Conservation (phyloP, 1,140 invertebrate species). For the Ruditapes philippinarum region DNA sequence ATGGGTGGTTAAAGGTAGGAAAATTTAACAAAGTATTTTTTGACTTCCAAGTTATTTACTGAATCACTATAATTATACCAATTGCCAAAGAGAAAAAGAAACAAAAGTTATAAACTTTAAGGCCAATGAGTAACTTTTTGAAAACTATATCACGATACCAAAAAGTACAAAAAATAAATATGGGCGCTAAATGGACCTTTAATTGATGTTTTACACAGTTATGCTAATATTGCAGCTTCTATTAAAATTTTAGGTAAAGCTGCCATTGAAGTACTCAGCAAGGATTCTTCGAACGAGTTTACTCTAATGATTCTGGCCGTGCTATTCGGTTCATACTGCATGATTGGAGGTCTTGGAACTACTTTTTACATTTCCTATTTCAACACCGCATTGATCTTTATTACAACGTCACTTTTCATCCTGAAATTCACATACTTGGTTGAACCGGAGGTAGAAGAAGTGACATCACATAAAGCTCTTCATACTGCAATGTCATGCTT, state of each 20-base stretch:
- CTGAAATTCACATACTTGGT: conserved; percentile 70
- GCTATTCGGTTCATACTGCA: conserved; percentile 84
- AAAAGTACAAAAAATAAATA: too few relatives aligned
- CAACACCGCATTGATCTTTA: conserved; percentile 84
- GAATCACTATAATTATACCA: too few relatives aligned
- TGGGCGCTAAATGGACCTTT: too few relatives aligned
- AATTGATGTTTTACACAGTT: too few relatives aligned
- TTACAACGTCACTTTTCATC: conserved; percentile 74
- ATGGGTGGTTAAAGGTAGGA: too few relatives aligned
- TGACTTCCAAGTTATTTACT: too few relatives aligned
- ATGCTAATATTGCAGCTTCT: too few relatives aligned
- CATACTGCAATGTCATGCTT: conserved; percentile 61
- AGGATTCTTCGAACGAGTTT: conserved; percentile 77
- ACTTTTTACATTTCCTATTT: conserved; percentile 87
- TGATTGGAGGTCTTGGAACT: conserved; percentile 85
- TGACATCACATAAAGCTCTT: neutral
- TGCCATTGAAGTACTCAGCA: conserved; percentile 67
- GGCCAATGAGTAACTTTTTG: too few relatives aligned
- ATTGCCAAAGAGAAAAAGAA: too few relatives aligned
- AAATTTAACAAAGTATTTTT: too few relatives aligned
- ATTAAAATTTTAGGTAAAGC: conserved; percentile 59
- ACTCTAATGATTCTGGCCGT: conserved; percentile 75
- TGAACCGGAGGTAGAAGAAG: conserved; percentile 43
- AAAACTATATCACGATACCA: too few relatives aligned
- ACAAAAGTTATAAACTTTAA: too few relatives aligned